phyloP scores from a whole-genome alignment of 2,797 vertebrate species.

The Hydrophis major region DNA sequence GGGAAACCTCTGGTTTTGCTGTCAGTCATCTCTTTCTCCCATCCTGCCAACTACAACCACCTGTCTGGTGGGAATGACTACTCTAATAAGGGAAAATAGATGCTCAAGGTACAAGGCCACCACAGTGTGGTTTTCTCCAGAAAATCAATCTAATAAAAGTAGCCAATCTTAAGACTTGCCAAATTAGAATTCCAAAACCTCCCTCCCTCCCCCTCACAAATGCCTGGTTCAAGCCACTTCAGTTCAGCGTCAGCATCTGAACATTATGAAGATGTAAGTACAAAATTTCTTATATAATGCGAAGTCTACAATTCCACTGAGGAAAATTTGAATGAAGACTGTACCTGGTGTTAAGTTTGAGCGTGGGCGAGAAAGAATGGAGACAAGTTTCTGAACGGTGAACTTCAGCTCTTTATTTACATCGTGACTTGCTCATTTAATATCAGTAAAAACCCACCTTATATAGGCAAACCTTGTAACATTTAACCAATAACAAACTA shows the following conservation, averaged over 20 bases:
- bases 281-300: neutral
- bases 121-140: neutral
- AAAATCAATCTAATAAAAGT: neutral
- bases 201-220: neutral
- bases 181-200: neutral
- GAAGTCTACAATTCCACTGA: neutral
- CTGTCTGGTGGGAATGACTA: too few relatives aligned
- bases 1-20: neutral
- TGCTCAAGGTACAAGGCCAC: neutral
- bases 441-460: too few relatives aligned
- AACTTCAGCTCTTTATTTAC: too few relatives aligned
- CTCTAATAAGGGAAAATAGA: neutral
- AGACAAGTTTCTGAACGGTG: too few relatives aligned
- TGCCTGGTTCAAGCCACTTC: neutral
- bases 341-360: neutral
- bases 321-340: neutral
- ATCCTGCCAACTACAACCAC: neutral
- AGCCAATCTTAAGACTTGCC: neutral
- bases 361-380: too few relatives aligned
- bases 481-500: too few relatives aligned
- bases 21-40: neutral
- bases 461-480: too few relatives aligned
- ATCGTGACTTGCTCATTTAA: too few relatives aligned
- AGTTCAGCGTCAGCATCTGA: neutral
- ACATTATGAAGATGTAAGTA: neutral